Conservation (phyloP, 2,113 vertebrate species). For the Bujurquina vittata region DNA sequence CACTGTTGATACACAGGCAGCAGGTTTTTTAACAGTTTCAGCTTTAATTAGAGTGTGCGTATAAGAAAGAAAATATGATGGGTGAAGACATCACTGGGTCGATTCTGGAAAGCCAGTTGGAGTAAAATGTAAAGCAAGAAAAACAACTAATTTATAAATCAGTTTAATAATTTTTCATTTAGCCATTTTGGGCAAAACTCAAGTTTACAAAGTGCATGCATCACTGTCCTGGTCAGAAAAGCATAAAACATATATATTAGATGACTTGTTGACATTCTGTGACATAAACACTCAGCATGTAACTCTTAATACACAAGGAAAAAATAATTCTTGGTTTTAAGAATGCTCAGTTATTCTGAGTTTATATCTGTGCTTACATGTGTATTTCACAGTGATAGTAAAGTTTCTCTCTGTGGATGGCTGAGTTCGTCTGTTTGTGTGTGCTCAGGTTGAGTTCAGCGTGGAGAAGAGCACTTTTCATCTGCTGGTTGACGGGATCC, state of each 20-base stretch:
- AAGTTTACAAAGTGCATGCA: background rate
- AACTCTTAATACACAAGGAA: background rate
- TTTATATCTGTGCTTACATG: background rate
- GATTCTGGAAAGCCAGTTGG: background rate
- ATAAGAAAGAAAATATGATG: background rate
- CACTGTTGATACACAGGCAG: background rate
- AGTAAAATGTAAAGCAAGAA: background rate
- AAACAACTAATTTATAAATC: background rate
- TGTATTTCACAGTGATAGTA: background rate
- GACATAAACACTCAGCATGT: background rate
- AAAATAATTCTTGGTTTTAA: background rate
- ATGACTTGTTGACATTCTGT: background rate
- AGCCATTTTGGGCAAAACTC: background rate
- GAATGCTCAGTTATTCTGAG: too few species aligned
- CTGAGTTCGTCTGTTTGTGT: background rate
- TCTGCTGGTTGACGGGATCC: slow-evolving; percentile 85
- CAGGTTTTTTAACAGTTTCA: background rate
- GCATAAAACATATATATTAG: background rate
- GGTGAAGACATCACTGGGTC: background rate
- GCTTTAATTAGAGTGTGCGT: background rate
- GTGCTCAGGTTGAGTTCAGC: slow-evolving; percentile 82
- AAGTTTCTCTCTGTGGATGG: background rate
- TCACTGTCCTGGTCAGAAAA: background rate
- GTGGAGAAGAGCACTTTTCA: slow-evolving; percentile 69
- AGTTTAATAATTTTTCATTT: background rate